These are phyloP conservation scores for Zoanthus gigantus DNA, from an alignment of 92 coral and sea anemone genomes.

Conservation along the genomic window DNA sequence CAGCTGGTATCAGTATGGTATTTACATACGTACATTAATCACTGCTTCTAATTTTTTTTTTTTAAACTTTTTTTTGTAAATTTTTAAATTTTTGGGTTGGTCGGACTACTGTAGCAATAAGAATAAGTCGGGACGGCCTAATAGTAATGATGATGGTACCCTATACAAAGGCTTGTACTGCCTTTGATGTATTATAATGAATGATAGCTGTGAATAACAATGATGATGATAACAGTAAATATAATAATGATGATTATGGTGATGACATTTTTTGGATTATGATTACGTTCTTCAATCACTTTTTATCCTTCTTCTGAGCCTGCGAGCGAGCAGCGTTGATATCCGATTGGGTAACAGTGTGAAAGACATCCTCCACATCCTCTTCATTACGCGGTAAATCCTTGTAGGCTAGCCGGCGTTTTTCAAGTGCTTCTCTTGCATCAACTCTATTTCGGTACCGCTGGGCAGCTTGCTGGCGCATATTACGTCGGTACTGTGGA, in stretches of 20 bases:
- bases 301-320: conserved; percentile 17
- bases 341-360: conserved; percentile 95
- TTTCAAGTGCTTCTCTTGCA: conserved; percentile 78
- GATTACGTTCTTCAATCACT: not conserved
- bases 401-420: conserved; percentile 81
- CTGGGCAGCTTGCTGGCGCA: conserved; percentile 92
- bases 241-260: not conserved
- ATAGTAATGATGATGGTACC: too few relatives aligned
- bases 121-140: too few relatives aligned
- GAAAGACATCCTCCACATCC: conserved; percentile 93
- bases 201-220: too few relatives aligned
- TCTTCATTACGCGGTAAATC: conserved; percentile 76
- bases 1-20: too few relatives aligned
- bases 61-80: too few relatives aligned
- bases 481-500: conserved; percentile 80
- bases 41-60: too few relatives aligned
- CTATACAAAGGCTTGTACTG: too few relatives aligned
- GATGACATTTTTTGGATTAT: not conserved
- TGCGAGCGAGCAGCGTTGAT: conserved; percentile 73
- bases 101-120: too few relatives aligned
- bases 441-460: conserved; percentile 80
- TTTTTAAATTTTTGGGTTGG: too few relatives aligned
- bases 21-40: too few relatives aligned
- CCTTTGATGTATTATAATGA: too few relatives aligned
- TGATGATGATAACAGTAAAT: too few relatives aligned